Evolutionary conservation across 2,113 vertebrate genomes (phyloP).

Genomic region (Indri indri): DNA sequence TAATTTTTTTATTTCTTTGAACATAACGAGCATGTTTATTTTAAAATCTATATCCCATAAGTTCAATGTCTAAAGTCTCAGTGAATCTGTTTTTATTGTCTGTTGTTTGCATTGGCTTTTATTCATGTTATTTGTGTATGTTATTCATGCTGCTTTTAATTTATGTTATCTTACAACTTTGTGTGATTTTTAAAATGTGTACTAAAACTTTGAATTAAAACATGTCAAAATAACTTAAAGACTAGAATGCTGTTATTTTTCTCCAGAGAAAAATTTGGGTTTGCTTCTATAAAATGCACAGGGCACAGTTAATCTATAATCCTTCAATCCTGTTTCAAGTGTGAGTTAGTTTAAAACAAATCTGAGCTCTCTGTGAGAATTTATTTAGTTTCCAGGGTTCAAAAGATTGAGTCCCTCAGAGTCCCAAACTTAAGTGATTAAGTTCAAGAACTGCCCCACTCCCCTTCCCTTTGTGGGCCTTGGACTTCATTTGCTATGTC

Average conservation of each 20-base stretch:
- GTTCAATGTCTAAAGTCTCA: background rate
- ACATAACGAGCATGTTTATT: background rate
- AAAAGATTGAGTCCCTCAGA: background rate
- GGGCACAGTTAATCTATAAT: background rate
- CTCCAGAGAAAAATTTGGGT: background rate
- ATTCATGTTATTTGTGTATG: background rate
- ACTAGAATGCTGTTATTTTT: background rate
- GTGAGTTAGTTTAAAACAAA: background rate
- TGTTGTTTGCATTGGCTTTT: background rate
- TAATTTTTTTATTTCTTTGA: background rate
- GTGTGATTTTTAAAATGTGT: background rate
- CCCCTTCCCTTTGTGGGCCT: background rate
- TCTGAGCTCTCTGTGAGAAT: background rate
- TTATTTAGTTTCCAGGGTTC: background rate
- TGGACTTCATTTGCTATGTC: background rate
- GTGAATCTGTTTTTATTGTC: background rate
- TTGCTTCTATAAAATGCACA: background rate
- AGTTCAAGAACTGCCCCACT: background rate
- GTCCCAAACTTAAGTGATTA: background rate
- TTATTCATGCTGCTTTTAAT: background rate
- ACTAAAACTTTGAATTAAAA: background rate
- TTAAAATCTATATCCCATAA: background rate
- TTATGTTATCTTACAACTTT: background rate
- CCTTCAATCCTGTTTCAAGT: background rate
- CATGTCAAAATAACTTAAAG: background rate